These are phyloP conservation scores for Anser cygnoides DNA, from an alignment of 2,113 vertebrate species.

Conservation along the genomic window DNA sequence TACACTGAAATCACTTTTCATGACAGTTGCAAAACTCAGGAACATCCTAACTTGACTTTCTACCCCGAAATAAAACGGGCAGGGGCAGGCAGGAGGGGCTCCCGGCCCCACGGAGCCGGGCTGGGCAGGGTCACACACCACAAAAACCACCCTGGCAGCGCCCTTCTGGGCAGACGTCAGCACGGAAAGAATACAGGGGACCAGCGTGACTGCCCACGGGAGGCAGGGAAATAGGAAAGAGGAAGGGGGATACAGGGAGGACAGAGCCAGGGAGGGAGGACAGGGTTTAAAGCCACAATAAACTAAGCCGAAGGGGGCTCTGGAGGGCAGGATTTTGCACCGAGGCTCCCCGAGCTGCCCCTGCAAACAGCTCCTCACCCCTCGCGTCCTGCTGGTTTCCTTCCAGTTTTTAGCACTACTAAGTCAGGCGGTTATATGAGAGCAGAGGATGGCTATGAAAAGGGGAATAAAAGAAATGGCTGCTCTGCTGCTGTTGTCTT, in stretches of 20 bases:
- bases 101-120: neutral
- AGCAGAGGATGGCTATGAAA: neutral
- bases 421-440: neutral
- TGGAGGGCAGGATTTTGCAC: neutral
- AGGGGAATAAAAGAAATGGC: neutral
- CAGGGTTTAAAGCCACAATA: neutral
- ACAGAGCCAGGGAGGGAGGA: neutral
- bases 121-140: neutral
- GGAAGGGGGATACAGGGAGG: accelerated
- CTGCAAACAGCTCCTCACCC: neutral
- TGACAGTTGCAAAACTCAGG: neutral
- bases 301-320: neutral
- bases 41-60: neutral
- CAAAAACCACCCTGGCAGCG: neutral
- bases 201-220: neutral
- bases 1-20: neutral
- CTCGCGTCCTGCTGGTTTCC: neutral
- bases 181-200: neutral
- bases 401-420: neutral
- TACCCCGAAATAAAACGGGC: neutral
- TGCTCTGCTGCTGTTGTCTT: neutral
- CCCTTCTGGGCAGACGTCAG: neutral
- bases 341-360: neutral
- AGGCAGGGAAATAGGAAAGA: neutral
- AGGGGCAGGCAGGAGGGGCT: neutral